Conservation (phyloP, 2,797 vertebrate genomes). For the Gadopsis marmoratus region DNA sequence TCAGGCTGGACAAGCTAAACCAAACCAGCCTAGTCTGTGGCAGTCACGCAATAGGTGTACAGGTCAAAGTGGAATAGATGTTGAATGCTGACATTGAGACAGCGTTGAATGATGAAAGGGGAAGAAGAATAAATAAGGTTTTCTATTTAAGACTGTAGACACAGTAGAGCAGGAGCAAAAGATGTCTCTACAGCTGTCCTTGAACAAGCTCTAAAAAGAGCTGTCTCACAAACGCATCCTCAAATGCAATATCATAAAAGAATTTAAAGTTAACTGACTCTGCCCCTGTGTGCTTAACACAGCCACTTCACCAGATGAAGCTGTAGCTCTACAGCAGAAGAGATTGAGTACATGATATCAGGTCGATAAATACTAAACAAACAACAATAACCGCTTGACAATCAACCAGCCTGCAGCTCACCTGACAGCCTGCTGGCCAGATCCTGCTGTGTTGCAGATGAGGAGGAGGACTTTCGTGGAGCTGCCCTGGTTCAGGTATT, state of each 20-base stretch:
- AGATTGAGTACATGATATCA: not conserved
- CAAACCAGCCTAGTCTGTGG: slow-evolving; percentile 5
- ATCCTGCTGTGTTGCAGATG: slow-evolving; percentile 89
- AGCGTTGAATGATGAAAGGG: slow-evolving; percentile 6
- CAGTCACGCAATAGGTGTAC: not conserved
- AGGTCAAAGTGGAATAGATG: slow-evolving; percentile 30
- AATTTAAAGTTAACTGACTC: not conserved
- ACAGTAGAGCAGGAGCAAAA: slow-evolving; percentile 8
- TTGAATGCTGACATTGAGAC: slow-evolving; percentile 27
- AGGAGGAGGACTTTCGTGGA: slow-evolving; percentile 88
- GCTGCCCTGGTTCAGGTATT: slow-evolving; percentile 82
- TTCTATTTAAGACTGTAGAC: slow-evolving; percentile 17
- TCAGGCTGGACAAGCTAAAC: slow-evolving; percentile 14
- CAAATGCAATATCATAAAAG: slow-evolving; percentile 6
- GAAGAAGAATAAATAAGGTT: not conserved
- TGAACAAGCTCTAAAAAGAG: slow-evolving; percentile 13
- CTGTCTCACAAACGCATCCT: slow-evolving; percentile 6
- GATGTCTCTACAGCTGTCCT: not conserved
- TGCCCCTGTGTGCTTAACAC: not conserved
- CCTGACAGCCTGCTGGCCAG: slow-evolving; percentile 88
- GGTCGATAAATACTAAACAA: not conserved
- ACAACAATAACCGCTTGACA: not conserved
- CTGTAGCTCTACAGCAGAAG: not conserved
- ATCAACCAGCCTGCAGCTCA: slow-evolving; percentile 59
- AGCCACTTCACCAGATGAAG: not conserved